Base-by-base conservation (phyloP, 2,113 vertebrate genomes). In the Emberiza fucata region DNA sequence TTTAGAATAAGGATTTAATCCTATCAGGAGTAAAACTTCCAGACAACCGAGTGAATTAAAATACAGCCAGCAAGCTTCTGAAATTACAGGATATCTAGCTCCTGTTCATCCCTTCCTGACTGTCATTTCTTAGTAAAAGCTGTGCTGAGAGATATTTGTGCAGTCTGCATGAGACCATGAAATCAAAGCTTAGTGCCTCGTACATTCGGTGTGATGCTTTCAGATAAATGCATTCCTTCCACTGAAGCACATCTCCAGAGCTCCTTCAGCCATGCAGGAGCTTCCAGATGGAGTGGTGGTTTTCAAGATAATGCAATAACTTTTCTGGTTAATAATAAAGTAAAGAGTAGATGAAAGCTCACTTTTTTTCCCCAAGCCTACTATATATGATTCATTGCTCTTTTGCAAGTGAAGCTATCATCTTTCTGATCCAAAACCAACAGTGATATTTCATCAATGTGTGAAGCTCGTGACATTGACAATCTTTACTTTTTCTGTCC, bases 301-400 rank as follows among this genome's bases (percentile, higher is more conserved):
- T 95, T 92, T 79, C 66, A 88, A 96, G 94, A 97, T 96, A 97
- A 94, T 88, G 86, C 75, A 91, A 78, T 95, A 85, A 96, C 81
- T 91, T 94, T 76, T 77, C 83, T 77, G n/a, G 59, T 94, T 96
- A 92, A 96, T 96, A 95, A 92, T 85, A 92, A 90, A 91, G 51
- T 56, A 87, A 95, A 63, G 60, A 79, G 56, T 40, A 94, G 81
- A 47, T 72, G 81, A 94, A 87, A 92, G 73, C 83, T 91, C 86
- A 31, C 90, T 93, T 92, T 88, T 93, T 88, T 37, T 5, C 1
- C 40, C 17, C 21, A 81, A 76, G 66, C 14, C 42, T 78, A 69
- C 77, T 71, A 28, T 42, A 27, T 51, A 86, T 88, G 78, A 95
- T 83, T 87, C 81, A 96, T 71, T 83, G 75, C 51, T 90, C 45